Evolutionary conservation across 2,797 vertebrate species (phyloP).

Genomic region (Syndactyla subalaris): DNA sequence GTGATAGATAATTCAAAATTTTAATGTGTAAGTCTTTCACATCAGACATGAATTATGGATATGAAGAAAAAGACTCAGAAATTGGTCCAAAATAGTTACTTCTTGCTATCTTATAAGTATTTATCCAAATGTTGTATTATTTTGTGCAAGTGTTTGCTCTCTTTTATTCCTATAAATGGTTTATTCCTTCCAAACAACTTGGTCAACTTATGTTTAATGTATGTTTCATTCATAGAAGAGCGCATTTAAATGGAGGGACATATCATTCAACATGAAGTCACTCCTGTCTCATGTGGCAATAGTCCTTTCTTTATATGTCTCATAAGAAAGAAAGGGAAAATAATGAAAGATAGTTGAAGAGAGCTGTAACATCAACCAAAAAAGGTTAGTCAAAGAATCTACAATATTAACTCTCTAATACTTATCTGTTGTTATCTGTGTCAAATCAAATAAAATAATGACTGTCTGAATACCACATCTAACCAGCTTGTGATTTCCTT

Average conservation of each 20-base stretch:
- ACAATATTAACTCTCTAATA: not conserved
- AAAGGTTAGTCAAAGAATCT: not conserved
- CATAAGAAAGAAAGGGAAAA: not conserved
- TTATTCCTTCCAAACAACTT: not conserved
- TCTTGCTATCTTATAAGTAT: not conserved
- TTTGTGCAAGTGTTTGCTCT: not conserved
- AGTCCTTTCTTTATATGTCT: not conserved
- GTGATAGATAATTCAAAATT: not conserved
- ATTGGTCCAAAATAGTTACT: not conserved
- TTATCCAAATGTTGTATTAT: not conserved
- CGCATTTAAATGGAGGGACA: not conserved
- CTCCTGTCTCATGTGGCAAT: not conserved
- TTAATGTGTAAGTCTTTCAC: not conserved
- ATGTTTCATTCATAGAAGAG: not conserved
- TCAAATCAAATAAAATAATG: not conserved
- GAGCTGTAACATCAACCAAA: not conserved
- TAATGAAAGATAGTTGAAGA: not conserved
- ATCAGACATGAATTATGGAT: not conserved
- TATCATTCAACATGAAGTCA: not conserved
- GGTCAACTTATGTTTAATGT: not conserved
- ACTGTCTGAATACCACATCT: not conserved
- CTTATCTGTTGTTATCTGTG: not conserved
- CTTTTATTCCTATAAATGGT: not conserved
- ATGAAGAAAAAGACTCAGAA: not conserved
- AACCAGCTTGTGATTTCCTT: not conserved